Evolutionary conservation across 2,113 vertebrate genomes (phyloP).

Genomic region (Thinocorus orbignyianus): DNA sequence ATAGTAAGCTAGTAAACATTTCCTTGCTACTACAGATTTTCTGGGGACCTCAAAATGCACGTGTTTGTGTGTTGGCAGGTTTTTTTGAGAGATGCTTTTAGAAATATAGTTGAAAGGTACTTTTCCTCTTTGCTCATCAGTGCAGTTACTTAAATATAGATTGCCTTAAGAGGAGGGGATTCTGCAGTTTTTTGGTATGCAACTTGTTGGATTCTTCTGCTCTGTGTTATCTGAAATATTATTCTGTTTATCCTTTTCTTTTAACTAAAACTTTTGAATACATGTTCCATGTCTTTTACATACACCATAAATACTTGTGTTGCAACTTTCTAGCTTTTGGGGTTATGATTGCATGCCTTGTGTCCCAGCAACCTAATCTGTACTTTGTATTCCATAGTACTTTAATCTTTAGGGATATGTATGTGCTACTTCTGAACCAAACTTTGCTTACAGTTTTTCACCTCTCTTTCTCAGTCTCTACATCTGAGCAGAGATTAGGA

Average conservation of each 20-base stretch:
- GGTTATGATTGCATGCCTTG: not conserved
- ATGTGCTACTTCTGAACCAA: not conserved
- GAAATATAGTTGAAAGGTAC: not conserved
- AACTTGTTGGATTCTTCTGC: not conserved
- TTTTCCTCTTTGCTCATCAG: not conserved
- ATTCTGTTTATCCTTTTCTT: not conserved
- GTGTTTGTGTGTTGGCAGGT: rapidly evolving
- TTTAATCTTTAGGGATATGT: not conserved
- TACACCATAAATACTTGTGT: not conserved
- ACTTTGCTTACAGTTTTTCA: not conserved
- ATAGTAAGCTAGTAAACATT: not conserved
- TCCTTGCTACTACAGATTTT: not conserved
- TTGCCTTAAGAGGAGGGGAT: not conserved
- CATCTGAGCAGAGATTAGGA: not conserved
- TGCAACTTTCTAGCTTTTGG: not conserved
- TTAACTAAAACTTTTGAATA: not conserved
- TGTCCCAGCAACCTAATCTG: not conserved
- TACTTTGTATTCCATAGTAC: not conserved
- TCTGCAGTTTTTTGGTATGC: not conserved
- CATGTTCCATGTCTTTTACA: rapidly evolving
- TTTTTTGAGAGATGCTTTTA: not conserved
- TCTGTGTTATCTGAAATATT: not conserved
- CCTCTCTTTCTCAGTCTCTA: not conserved
- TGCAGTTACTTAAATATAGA: not conserved
- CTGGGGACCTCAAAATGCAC: rapidly evolving